Percentiles rank a stretch among this genome's conserved stretches.
phyloP scores from a whole-genome alignment of 2,888 invertebrate genomes.

The Strigamia crassipes region DNA sequence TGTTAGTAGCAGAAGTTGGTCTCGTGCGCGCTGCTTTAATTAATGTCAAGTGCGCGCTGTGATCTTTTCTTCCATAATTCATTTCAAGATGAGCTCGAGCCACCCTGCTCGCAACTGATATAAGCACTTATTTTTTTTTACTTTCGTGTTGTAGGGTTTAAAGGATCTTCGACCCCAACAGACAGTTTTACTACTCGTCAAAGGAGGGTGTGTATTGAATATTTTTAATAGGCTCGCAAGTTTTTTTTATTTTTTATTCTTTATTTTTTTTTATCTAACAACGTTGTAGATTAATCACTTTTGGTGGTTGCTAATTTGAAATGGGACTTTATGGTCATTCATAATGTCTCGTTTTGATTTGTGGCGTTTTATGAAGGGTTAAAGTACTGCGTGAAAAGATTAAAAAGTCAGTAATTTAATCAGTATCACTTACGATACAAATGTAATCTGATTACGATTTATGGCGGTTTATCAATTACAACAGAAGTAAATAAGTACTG shows the following conservation, averaged over 20 bases:
- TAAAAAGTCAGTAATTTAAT: too few relatives aligned
- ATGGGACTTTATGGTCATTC: too few relatives aligned
- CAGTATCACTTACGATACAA: not conserved
- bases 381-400: too few relatives aligned
- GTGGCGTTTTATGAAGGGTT: too few relatives aligned
- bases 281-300: slow-evolving; percentile 33
- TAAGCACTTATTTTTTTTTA: slow-evolving; percentile 27
- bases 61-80: slow-evolving; percentile 38
- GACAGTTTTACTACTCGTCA: slow-evolving; percentile 19
- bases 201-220: not conserved
- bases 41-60: slow-evolving; percentile 37
- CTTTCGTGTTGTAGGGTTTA: slow-evolving; percentile 13
- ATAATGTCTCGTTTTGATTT: too few relatives aligned
- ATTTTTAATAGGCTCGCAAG: not conserved
- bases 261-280: too few relatives aligned
- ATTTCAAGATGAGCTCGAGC: slow-evolving; percentile 32
- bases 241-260: slow-evolving; percentile 16
- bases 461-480: not conserved
- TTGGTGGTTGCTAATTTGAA: slow-evolving; percentile 24
- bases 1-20: slow-evolving; percentile 3
- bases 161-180: slow-evolving; percentile 34
- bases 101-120: slow-evolving; percentile 26
- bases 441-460: not conserved
- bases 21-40: slow-evolving; percentile 24
- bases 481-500: too few relatives aligned